Evolutionary conservation across 1,140 invertebrate species (phyloP).

Genomic region (Aphelenchoides avenae): DNA sequence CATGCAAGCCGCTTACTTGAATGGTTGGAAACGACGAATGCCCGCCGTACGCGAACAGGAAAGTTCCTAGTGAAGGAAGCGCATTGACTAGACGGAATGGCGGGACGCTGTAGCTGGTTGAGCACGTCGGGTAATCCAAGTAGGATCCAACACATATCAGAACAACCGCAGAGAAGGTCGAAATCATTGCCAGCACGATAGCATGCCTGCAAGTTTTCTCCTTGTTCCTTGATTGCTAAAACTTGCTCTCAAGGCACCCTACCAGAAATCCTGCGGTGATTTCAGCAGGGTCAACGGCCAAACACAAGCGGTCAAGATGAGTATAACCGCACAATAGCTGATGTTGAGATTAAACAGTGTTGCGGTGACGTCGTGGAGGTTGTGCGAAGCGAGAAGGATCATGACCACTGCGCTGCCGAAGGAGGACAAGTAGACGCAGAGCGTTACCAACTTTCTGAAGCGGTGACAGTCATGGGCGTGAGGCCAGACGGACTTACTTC

Average conservation of each 20-base stretch:
- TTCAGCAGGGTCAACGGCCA: conserved; percentile 70
- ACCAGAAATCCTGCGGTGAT: conserved; percentile 73
- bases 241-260: neutral
- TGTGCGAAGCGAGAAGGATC: conserved; percentile 69
- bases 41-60: conserved; percentile 31
- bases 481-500: too few relatives aligned
- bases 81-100: conserved; percentile 54
- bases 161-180: conserved; percentile 33
- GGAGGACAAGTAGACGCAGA: conserved; percentile 66
- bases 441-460: conserved; percentile 62
- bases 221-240: too few relatives aligned
- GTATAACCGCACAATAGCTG: conserved; percentile 68
- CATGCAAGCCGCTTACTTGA: conserved; percentile 7
- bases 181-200: conserved; percentile 34
- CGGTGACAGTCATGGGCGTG: too few relatives aligned
- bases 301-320: conserved; percentile 68
- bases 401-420: conserved; percentile 71
- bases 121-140: conserved; percentile 28
- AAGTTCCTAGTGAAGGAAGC: conserved; percentile 60
- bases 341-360: conserved; percentile 61
- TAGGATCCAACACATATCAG: conserved; percentile 1
- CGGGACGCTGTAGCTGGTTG: conserved; percentile 24
- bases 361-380: conserved; percentile 63
- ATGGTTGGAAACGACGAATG: conserved; percentile 13
- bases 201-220: conserved; percentile 29